Evolutionary conservation across 2,888 invertebrate species (phyloP).

Genomic region (Ectemnius cavifrons): DNA sequence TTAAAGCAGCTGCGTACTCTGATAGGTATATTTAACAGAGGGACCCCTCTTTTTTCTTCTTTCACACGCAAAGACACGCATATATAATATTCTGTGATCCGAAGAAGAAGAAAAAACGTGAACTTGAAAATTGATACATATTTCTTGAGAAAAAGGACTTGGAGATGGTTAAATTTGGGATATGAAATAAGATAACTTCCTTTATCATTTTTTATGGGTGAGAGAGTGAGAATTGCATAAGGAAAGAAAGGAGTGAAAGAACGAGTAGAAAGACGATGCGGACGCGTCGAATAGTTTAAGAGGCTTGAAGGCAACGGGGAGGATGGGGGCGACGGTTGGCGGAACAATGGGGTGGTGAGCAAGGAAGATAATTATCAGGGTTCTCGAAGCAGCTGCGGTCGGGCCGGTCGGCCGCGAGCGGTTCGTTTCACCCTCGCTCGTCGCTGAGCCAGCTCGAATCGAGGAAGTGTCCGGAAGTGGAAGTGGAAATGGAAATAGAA

Average conservation of each 20-base stretch:
- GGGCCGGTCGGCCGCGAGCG: conserved; percentile 10
- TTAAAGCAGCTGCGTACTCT: too few relatives aligned
- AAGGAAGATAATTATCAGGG: conserved; percentile 57
- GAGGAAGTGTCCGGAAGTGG: conserved; percentile 20
- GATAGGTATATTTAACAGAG: too few relatives aligned
- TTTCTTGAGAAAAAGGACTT: too few relatives aligned
- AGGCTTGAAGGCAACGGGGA: conserved; percentile 19
- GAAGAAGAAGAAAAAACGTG: too few relatives aligned
- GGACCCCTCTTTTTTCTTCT: too few relatives aligned
- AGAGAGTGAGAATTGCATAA: neutral
- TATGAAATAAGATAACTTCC: too few relatives aligned
- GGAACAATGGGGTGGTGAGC: conserved; percentile 44
- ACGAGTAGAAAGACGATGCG: neutral
- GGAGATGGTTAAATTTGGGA: too few relatives aligned
- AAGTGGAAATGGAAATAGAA: conserved; percentile 22
- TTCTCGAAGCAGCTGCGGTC: conserved; percentile 51
- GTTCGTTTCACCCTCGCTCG: conserved; percentile 53
- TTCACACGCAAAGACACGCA: too few relatives aligned
- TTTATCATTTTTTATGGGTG: too few relatives aligned
- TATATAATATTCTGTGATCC: too few relatives aligned
- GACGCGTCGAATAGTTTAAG: conserved; percentile 8
- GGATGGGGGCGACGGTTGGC: neutral
- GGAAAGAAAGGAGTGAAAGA: neutral
- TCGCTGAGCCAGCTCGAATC: conserved; percentile 23
- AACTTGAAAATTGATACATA: too few relatives aligned